These are phyloP conservation scores for Macrostomum lignano DNA, from an alignment of 1,140 invertebrate genomes.

Conservation along the genomic window DNA sequence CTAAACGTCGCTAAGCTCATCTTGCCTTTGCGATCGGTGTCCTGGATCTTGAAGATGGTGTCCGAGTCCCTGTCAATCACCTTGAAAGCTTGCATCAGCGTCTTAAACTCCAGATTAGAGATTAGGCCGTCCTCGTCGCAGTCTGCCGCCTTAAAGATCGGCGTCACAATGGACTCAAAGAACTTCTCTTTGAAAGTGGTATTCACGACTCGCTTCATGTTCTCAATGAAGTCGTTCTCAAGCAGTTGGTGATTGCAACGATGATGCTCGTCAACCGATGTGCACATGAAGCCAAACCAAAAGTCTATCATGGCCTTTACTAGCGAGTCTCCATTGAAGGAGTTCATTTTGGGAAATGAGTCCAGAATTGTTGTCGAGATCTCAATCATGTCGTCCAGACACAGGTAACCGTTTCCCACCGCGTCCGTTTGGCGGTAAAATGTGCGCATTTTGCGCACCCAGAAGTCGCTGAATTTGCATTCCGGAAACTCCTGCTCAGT, in stretches of 20 bases:
- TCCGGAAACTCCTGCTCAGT: too few species aligned
- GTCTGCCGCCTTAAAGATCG: slow-evolving; percentile 4
- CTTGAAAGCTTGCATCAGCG: not conserved
- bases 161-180: slow-evolving; percentile 1
- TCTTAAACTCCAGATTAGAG: slow-evolving; percentile 2
- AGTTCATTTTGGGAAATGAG: slow-evolving; percentile 3
- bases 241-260: not conserved
- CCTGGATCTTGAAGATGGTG: slow-evolving; percentile 2
- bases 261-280: slow-evolving; percentile 2
- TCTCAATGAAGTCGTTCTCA: slow-evolving; percentile 2
- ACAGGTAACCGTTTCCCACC: slow-evolving; percentile 2
- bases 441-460: slow-evolving; percentile 4
- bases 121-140: slow-evolving; percentile 3
- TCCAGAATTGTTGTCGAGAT: not conserved
- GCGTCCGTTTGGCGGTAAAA: slow-evolving; percentile 2
- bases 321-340: slow-evolving; percentile 2
- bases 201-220: slow-evolving; percentile 4
- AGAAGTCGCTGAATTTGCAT: too few species aligned
- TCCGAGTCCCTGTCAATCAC: not conserved
- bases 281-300: slow-evolving; percentile 5
- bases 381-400: not conserved
- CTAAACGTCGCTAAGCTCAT: too few species aligned
- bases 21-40: too few species aligned
- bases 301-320: slow-evolving; percentile 4
- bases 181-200: slow-evolving; percentile 3